These are phyloP conservation scores for Leucozona laternaria DNA, from an alignment of 2,888 invertebrate species.

Conservation along the genomic window DNA sequence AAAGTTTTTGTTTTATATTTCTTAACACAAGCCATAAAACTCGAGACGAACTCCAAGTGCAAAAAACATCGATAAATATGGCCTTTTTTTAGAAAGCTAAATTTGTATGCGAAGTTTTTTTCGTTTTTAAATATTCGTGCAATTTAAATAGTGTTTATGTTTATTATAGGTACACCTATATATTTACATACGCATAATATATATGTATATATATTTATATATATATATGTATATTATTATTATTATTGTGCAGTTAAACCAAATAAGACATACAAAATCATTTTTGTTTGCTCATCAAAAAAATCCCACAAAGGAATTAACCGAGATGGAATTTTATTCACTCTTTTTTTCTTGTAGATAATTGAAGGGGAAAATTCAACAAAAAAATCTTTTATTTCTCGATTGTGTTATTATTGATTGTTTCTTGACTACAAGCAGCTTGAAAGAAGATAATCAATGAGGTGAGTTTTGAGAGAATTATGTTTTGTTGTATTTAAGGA, in stretches of 20 bases:
- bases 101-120: slow-evolving; percentile 18
- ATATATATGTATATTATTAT: neutral
- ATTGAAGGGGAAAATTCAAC: slow-evolving; percentile 10
- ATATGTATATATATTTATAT: neutral
- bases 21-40: neutral
- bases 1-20: neutral
- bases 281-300: slow-evolving; percentile 22
- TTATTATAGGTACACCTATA: slow-evolving; percentile 7
- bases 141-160: slow-evolving; percentile 19
- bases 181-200: neutral
- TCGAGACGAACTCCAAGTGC: slow-evolving; percentile 16
- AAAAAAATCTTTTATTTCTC: slow-evolving; percentile 15
- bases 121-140: slow-evolving; percentile 2
- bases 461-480: slow-evolving; percentile 14
- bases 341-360: slow-evolving; percentile 25
- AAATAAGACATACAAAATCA: neutral
- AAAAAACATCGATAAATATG: slow-evolving; percentile 34
- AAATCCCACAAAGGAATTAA: slow-evolving; percentile 16
- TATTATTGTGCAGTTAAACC: slow-evolving; percentile 14
- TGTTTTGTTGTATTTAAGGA: neutral
- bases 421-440: slow-evolving; percentile 5
- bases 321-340: slow-evolving; percentile 25
- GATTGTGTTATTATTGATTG: slow-evolving; percentile 21
- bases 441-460: slow-evolving; percentile 25
- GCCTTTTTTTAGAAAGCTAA: slow-evolving; percentile 37